phyloP scores from a whole-genome alignment of 1,140 invertebrate genomes.

The Trichonephila inaurata region DNA sequence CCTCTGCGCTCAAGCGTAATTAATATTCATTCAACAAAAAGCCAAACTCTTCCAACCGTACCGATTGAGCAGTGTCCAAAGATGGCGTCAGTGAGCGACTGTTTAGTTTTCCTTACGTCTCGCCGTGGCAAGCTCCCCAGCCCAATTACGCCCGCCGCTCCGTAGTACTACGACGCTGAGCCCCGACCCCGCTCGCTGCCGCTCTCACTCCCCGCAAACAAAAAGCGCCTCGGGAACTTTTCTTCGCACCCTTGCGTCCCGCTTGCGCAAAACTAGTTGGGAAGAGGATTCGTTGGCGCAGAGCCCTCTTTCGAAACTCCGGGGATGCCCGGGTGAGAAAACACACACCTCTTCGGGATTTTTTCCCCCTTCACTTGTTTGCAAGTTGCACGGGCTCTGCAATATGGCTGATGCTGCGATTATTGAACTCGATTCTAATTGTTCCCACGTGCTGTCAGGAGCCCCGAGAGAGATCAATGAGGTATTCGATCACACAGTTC shows the following conservation, averaged over 20 bases:
- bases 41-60: background rate
- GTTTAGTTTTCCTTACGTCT: background rate
- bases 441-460: no score
- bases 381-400: no score
- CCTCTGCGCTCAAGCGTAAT: background rate
- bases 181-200: background rate
- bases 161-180: slow-evolving; percentile 18
- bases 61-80: background rate
- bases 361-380: no score
- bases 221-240: background rate
- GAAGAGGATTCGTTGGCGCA: background rate
- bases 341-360: background rate
- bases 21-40: background rate
- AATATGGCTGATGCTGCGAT: no score
- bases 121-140: background rate
- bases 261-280: slow-evolving; percentile 21
- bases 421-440: no score
- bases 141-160: background rate
- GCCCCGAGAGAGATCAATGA: no score
- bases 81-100: background rate
- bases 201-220: background rate
- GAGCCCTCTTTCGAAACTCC: slow-evolving; percentile 38
- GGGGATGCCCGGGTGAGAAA: slow-evolving; percentile 15
- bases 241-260: background rate
- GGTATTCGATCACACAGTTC: no score